Evolutionary conservation across 2,888 invertebrate species (phyloP).

Genomic region (Pseudococcus jackbeardsleyi): DNA sequence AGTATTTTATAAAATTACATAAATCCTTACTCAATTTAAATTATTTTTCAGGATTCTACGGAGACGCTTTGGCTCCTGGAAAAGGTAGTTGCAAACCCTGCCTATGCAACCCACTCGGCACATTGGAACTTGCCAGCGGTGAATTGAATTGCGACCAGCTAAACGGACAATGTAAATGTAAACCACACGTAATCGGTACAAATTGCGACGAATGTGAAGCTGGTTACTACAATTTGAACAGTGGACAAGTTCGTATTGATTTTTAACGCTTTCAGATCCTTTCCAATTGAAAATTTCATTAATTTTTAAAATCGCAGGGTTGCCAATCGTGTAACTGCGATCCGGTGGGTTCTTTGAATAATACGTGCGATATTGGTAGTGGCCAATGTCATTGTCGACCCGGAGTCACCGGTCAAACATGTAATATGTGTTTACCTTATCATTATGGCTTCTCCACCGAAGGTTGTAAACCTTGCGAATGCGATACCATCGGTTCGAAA

Average conservation of each 20-base stretch:
- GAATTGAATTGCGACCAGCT: constrained; percentile 84
- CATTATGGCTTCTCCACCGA: constrained; percentile 86
- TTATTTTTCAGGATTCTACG: constrained; percentile 81
- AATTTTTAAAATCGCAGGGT: constrained; percentile 71
- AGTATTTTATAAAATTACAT: background rate
- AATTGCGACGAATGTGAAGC: constrained; percentile 89
- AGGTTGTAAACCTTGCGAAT: constrained; percentile 88
- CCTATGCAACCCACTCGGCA: constrained; percentile 89
- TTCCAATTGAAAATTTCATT: too few relatives aligned
- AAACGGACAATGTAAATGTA: constrained; percentile 85
- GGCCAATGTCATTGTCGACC: constrained; percentile 93
- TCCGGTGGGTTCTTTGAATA: constrained; percentile 81
- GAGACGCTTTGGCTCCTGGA: constrained; percentile 89
- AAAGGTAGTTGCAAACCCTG: constrained; percentile 93
- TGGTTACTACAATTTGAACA: constrained; percentile 85
- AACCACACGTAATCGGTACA: constrained; percentile 83
- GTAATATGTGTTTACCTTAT: constrained; percentile 74
- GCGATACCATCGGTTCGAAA: constrained; percentile 89
- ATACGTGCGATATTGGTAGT: constrained; percentile 79
- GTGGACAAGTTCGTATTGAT: constrained; percentile 75
- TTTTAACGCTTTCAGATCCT: too few relatives aligned
- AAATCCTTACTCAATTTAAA: too few relatives aligned
- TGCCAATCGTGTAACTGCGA: constrained; percentile 93
- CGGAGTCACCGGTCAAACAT: constrained; percentile 82
- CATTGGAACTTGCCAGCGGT: constrained; percentile 80